Percentiles rank a stretch among this genome's conserved stretches.
Conservation (phyloP, 2,113 vertebrate species). For the Mellivora capensis region DNA sequence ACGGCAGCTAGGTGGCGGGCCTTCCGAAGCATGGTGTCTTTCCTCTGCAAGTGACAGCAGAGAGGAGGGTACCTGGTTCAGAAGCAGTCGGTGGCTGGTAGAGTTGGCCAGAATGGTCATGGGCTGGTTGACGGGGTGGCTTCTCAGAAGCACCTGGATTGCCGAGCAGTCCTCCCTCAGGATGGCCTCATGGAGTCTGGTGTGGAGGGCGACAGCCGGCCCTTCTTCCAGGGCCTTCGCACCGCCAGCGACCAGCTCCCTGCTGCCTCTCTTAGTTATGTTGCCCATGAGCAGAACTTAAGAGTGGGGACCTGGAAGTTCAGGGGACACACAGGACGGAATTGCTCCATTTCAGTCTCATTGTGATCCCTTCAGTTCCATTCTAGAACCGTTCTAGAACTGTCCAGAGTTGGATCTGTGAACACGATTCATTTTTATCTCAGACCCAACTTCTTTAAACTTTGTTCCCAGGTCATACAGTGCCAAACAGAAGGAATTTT, state of each 20-base stretch:
- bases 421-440: background rate
- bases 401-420: background rate
- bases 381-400: constrained; percentile 67
- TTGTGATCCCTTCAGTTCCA: background rate
- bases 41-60: background rate
- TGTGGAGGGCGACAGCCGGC: background rate
- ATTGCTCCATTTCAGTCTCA: background rate
- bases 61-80: constrained; percentile 61
- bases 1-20: background rate
- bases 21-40: background rate
- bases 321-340: background rate
- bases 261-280: background rate
- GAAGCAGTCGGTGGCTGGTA: background rate
- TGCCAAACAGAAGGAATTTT: background rate
- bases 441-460: background rate
- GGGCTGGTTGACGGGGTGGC: constrained; percentile 69
- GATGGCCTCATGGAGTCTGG: constrained; percentile 57
- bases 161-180: constrained; percentile 35
- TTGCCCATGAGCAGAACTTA: constrained; percentile 62
- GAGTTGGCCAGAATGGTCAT: constrained; percentile 35
- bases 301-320: background rate
- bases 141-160: constrained; percentile 48
- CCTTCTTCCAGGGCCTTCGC: background rate
- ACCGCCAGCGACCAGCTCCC: accelerated
- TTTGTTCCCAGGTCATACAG: background rate